Evolutionary conservation across 2,113 vertebrate genomes (phyloP).

Genomic region (Glaucomys volans): DNA sequence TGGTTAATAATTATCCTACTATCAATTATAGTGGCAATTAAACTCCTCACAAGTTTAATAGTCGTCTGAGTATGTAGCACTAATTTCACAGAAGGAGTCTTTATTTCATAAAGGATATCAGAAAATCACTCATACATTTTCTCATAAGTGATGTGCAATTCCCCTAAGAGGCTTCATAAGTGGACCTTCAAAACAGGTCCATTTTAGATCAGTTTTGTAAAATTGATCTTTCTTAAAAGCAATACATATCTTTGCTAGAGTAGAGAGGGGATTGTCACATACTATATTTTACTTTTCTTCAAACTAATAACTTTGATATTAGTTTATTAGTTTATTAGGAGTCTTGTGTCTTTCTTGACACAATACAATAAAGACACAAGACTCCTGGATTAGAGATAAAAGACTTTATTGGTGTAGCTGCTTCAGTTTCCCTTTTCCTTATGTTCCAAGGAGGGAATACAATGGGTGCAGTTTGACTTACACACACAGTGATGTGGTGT

Average conservation of each 20-base stretch:
- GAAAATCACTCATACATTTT: conserved; percentile 39
- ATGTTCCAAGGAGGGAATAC: fast-evolving
- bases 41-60: background rate
- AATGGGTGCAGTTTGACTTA: fast-evolving
- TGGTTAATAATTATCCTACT: background rate
- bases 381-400: background rate
- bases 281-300: background rate
- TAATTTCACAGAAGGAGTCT: conserved; percentile 10
- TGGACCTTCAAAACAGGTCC: background rate
- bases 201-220: conserved; percentile 15
- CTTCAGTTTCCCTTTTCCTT: background rate
- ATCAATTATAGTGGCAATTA: background rate
- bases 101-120: conserved; percentile 29
- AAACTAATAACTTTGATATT: background rate
- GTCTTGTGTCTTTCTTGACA: too few species aligned
- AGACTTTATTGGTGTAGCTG: background rate
- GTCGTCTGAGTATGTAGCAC: background rate
- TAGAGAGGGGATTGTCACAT: background rate
- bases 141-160: conserved; percentile 22
- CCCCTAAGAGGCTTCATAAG: background rate
- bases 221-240: background rate
- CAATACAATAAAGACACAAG: background rate
- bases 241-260: background rate
- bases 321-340: too few species aligned
- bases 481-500: background rate